A percentile compares a stretch with the other conserved stretches of the same genome.
Evolutionary conservation across 2,797 vertebrate genomes (phyloP).

Genomic region (Anisognathus igniventris): DNA sequence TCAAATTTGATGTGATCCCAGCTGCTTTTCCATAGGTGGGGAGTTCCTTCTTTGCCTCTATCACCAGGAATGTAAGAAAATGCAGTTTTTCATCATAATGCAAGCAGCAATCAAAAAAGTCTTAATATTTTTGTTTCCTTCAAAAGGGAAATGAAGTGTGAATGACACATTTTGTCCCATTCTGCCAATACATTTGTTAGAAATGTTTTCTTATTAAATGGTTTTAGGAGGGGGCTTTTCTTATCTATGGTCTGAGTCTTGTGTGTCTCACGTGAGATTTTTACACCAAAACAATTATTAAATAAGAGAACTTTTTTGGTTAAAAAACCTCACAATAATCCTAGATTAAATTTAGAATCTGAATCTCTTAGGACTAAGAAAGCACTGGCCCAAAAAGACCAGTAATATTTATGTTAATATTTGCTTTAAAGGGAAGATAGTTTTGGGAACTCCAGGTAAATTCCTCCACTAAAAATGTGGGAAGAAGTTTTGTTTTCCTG

Average conservation of each 20-base stretch:
- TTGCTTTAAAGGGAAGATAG: not conserved
- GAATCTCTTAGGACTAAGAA: not conserved
- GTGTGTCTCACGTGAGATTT: accelerated
- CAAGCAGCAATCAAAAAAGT: not conserved
- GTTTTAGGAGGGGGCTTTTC: not conserved
- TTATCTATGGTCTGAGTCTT: not conserved
- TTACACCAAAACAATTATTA: not conserved
- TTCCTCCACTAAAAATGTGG: not conserved
- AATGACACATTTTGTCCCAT: not conserved
- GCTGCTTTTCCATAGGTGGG: not conserved
- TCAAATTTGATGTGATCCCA: not conserved
- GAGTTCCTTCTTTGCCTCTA: not conserved
- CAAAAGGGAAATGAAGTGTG: not conserved
- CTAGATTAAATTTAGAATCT: not conserved
- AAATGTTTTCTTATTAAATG: not conserved
- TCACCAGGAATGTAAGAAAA: not conserved
- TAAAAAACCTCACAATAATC: not conserved
- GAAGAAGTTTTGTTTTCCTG: not conserved
- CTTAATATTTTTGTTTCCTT: not conserved
- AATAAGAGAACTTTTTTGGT: accelerated
- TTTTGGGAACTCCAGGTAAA: not conserved
- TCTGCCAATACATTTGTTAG: not conserved
- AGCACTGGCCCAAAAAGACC: not conserved
- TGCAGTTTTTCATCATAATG: not conserved
- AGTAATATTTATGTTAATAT: not conserved